phyloP scores from a whole-genome alignment of 2,113 vertebrate genomes.

The Morone saxatilis region DNA sequence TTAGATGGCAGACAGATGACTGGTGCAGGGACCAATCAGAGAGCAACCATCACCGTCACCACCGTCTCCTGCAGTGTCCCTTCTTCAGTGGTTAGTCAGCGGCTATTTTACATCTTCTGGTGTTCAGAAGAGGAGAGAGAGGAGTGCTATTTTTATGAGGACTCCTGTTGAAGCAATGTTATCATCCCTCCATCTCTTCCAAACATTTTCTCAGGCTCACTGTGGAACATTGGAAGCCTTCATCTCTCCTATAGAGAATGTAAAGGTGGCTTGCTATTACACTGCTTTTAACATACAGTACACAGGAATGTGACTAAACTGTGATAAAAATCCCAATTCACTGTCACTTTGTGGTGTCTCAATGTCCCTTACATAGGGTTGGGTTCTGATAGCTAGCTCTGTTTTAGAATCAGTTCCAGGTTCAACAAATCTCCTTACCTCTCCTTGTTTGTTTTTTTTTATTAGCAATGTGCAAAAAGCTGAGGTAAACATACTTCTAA shows the following conservation, averaged over 20 bases:
- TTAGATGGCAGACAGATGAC: slow-evolving; percentile 7
- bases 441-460: too few relatives aligned
- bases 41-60: background rate
- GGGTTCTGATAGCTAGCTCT: too few relatives aligned
- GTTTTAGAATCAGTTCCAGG: too few relatives aligned
- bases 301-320: background rate
- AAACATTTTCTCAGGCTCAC: background rate
- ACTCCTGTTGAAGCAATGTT: background rate
- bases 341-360: too few relatives aligned
- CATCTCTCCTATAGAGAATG: background rate
- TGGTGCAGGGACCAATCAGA: background rate
- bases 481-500: too few relatives aligned
- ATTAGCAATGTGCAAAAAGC: too few relatives aligned
- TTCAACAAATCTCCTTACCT: too few relatives aligned
- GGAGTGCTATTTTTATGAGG: background rate
- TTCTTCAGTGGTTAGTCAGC: background rate
- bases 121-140: background rate
- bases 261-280: background rate
- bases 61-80: background rate
- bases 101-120: background rate
- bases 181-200: background rate
- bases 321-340: too few relatives aligned
- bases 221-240: background rate
- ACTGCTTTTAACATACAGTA: background rate
- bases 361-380: too few relatives aligned